Evolutionary conservation across 2,113 vertebrate species (phyloP).

Genomic region (Coryphaenoides rupestris): DNA sequence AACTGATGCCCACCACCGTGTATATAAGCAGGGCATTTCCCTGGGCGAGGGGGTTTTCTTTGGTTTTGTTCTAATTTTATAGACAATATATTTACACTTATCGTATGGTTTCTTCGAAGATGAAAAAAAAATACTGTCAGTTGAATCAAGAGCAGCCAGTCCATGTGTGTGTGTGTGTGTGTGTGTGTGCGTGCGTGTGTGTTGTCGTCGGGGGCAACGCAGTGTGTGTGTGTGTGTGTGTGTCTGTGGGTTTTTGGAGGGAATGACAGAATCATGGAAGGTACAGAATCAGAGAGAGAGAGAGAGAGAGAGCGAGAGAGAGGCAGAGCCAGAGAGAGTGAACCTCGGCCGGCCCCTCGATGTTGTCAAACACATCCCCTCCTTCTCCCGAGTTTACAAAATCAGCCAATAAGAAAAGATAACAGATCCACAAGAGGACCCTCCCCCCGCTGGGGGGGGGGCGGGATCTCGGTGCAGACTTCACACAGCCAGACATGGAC

Average conservation of each 20-base stretch:
- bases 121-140: slow-evolving; percentile 19
- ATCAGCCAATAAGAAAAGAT: slow-evolving; percentile 37
- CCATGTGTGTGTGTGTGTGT: no score
- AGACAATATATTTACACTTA: slow-evolving; percentile 39
- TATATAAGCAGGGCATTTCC: slow-evolving; percentile 42
- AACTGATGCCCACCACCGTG: slow-evolving; percentile 31
- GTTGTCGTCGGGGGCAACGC: slow-evolving; percentile 25
- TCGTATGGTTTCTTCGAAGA: slow-evolving; percentile 39
- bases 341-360: no score
- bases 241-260: slow-evolving; percentile 12
- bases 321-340: no score
- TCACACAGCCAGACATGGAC: slow-evolving; percentile 54
- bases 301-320: no score
- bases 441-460: no score
- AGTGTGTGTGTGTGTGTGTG: slow-evolving; percentile 18
- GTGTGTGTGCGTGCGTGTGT: no score
- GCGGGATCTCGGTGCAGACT: slow-evolving; percentile 2
- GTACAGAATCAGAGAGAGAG: no score
- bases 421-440: slow-evolving; percentile 22
- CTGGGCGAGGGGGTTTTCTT: slow-evolving; percentile 19
- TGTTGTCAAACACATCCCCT: no score
- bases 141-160: slow-evolving; percentile 34
- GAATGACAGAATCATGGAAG: background rate
- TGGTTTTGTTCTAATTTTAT: slow-evolving; percentile 25
- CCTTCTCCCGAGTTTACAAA: slow-evolving; percentile 20